A percentile compares a stretch with the other conserved stretches of the same genome.
phyloP scores from a whole-genome alignment of 2,113 vertebrate genomes.

The Cinclus mexicanus region DNA sequence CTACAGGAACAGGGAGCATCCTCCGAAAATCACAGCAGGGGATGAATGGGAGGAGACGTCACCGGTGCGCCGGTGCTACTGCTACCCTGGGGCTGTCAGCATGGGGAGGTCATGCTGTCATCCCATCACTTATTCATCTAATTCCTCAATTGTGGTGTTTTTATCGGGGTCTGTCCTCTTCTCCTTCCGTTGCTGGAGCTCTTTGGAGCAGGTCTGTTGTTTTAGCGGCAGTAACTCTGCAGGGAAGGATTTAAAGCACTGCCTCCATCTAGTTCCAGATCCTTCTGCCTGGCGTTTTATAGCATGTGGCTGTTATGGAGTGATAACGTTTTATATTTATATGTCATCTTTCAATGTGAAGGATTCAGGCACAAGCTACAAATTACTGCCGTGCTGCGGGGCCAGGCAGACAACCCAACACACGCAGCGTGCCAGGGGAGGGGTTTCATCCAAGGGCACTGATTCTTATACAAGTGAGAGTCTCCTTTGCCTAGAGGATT shows the following conservation, averaged over 20 bases:
- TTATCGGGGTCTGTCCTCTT: background rate
- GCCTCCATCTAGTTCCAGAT: slow-evolving; percentile 55
- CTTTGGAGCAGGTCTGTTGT: slow-evolving; percentile 5
- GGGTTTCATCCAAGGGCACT: background rate
- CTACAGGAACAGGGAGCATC: slow-evolving; percentile 18
- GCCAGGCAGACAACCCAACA: background rate
- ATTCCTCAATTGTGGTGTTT: background rate
- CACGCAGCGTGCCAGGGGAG: background rate
- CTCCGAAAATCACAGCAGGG: background rate
- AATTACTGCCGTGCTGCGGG: slow-evolving; percentile 29
- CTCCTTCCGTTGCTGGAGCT: background rate
- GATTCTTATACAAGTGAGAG: background rate
- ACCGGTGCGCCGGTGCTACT: background rate
- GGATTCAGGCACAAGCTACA: slow-evolving; percentile 34
- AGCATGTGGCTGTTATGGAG: slow-evolving; percentile 69
- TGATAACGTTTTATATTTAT: slow-evolving; percentile 68
- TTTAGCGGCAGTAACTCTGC: slow-evolving; percentile 22
- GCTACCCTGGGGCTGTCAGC: background rate
- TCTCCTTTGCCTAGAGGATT: background rate
- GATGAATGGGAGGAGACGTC: slow-evolving; percentile 15
- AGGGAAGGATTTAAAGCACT: slow-evolving; percentile 60
- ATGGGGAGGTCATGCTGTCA: background rate
- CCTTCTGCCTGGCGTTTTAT: slow-evolving; percentile 63
- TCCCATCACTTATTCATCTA: background rate
- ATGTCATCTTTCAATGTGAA: slow-evolving; percentile 64